Base-by-base conservation (phyloP, 1,140 invertebrate genomes). In the Leptinotarsa texana region DNA sequence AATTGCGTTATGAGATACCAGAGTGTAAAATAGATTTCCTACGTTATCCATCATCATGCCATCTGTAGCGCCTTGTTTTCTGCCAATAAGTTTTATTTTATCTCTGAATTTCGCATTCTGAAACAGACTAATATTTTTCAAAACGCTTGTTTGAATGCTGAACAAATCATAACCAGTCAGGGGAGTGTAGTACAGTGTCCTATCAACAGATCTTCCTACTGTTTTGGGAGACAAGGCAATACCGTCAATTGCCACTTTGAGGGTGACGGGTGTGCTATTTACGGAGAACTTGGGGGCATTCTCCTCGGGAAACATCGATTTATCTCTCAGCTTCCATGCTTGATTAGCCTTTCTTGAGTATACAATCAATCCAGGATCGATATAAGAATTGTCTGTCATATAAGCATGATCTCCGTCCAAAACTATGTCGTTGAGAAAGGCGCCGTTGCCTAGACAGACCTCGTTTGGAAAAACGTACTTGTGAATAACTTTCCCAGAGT, bases 291-390 rank as follows among this genome's bases (percentile, higher is more conserved):
- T 15, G 0, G 87, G 81, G 0, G 90, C 89, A 51, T 90, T 88
- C 0, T 83, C 69, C 63, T 89, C 86, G 1, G 88, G 88, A 63
- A 85, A 87, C 91, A 92, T 92, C 8, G 91, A 90, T 0, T 81
- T 82, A 76, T 93, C 91, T 4, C 89, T 86, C 13, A 93, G 77
- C 81, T 92, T 93, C 91, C 91, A 93, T 3, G 91, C 89, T 33
- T 87, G 89, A 67, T 89, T 88, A 71, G 90, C 87, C 63, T 81
- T 82, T 22, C 88, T 83, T 1, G 89, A 89, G 81, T 90, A 93
- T 1, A 93, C 90, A 62, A 93, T 90, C 24, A 93, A 89, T n/a
- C 90, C 91, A 0, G 92, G 91, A 83, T 93, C 90, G 0, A 86
- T 83, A 0, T 84, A 86, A 74, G 89, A 89, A 75, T 88, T 90